Evolutionary conservation across 2,888 invertebrate genomes (phyloP), one percentile per base, ranked within the genome.

Genomic region (Alcis repandata): DNA sequence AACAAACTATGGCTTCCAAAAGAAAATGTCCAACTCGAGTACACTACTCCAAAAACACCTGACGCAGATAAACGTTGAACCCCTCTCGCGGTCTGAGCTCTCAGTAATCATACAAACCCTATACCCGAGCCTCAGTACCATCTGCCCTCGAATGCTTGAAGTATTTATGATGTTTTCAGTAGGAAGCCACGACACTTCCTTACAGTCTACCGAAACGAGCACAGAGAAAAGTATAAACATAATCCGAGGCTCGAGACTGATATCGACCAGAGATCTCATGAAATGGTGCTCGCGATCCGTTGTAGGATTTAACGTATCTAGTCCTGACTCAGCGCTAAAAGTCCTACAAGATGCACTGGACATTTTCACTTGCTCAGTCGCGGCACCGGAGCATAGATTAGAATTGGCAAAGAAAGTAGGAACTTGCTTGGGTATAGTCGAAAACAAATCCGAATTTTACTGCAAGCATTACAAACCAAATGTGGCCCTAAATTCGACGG

Each of bases 321-420:
- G 96, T 67, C 94, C 94, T 32, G 94, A 94, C 40, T 95, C 96
- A 0, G 95, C 95, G 4, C 83, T 96, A 11, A 96, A 95, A 82
- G 95, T 97, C 0, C 95, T 98, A 48, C 97, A 98, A 90, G 98
- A 99, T 87, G 98, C 98, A 0, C 94, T 98, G 20, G 98, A 99
- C 82, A 96, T 98, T 67, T 99, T 99, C 86, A 97, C 97, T 68
- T 96, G 96, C 58, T 97, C 97, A 22, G 94, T 97, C 32, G 88
- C 96, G 0, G 95, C 94, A n/a, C 88, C 94, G 73, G 95, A 92
- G 62, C 92, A 95, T 56, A 95, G 97, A 82, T 83, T 96, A 57
- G 92, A 94, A 77, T 83, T 97, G 22, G 95, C 97, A 0, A 95
- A 95, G 72, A 95, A 95, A 72, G 96, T 99, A 56, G 97, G 97